Evolutionary conservation across 2,888 invertebrate genomes (phyloP), one percentile per base, ranked within the genome.

Genomic region (Alloplasta piceator): DNA sequence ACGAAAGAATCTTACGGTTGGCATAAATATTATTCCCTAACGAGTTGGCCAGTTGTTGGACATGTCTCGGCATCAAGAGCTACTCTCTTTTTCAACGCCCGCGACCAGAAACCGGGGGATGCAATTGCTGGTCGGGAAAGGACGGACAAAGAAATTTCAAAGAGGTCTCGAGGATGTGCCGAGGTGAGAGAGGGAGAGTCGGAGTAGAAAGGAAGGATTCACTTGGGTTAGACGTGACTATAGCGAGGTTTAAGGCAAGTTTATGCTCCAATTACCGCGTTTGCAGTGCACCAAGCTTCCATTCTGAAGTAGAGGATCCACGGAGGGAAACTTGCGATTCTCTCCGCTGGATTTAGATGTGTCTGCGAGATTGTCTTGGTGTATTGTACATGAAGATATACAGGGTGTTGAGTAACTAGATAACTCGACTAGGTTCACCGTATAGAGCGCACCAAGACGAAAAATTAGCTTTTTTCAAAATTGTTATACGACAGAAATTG

Each of bases 251-350:
- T 87, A 86, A 87, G 86, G 85, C 85, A 84, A 88, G 87, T 90
- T 90, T 87, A 89, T 87, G 89, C 87, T 87, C 87, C 89, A 89
- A 91, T 91, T 91, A 90, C 85, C 86, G 85, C 86, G 86, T 90
- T 90, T 89, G 85, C 87, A 85, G 85, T 82, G 26, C 26, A 88
- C 88, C 86, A 87, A 86, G 79, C 82, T 41, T 36, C 3, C 26
- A 12, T 9, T 26, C 1, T 26, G 16, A 3, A 26, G 67, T 41
- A 48, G 14, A 10, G 14, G 43, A 75, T 80, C 60, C 64, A 43
- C 60, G 66, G 68, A 61, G 72, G 14, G 61, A 76, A 68, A 55
- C 61, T 66, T 66, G 72, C 56, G 48, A 63, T 46, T 41, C 67
- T 55, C 52, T 61, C 12, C 46, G n/a, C 26, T 50, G n/a, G 58